Percentiles rank a stretch among this genome's conserved stretches.
These are phyloP conservation scores for Saxidomus purpurata DNA, from an alignment of 1,140 invertebrate species.

Conservation along the genomic window DNA sequence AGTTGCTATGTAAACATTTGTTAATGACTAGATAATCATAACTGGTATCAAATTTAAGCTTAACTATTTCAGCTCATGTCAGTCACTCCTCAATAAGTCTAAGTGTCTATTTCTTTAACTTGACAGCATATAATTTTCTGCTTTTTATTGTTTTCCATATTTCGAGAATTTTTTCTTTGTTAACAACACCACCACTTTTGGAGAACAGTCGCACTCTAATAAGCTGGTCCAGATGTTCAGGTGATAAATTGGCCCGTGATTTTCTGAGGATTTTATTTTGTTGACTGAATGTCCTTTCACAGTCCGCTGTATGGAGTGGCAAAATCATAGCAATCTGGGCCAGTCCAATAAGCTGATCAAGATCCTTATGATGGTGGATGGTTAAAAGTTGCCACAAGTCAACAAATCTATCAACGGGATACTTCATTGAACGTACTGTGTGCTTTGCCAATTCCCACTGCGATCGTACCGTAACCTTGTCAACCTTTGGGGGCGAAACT, in stretches of 20 bases:
- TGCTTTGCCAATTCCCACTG: conserved; percentile 24
- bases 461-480: neutral
- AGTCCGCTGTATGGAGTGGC: conserved; percentile 45
- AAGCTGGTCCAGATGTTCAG: neutral
- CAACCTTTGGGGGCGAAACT: neutral
- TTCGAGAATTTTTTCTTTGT: neutral
- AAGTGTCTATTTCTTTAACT: neutral
- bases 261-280: conserved; percentile 50
- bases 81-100: too few species aligned
- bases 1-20: too few species aligned
- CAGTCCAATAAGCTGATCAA: neutral
- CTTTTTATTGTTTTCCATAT: neutral
- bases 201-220: neutral
- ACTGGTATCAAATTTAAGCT: too few species aligned
- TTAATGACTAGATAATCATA: too few species aligned
- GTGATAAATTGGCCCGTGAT: neutral
- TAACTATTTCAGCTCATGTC: too few species aligned
- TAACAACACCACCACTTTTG: neutral
- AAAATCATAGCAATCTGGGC: conserved; percentile 48
- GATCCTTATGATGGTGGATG: neutral
- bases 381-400: conserved; percentile 31
- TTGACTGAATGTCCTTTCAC: conserved; percentile 43
- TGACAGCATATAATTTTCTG: neutral
- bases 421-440: conserved; percentile 19
- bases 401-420: conserved; percentile 29